phyloP scores from a whole-genome alignment of 1,140 invertebrate genomes.

The Cydia splendana region DNA sequence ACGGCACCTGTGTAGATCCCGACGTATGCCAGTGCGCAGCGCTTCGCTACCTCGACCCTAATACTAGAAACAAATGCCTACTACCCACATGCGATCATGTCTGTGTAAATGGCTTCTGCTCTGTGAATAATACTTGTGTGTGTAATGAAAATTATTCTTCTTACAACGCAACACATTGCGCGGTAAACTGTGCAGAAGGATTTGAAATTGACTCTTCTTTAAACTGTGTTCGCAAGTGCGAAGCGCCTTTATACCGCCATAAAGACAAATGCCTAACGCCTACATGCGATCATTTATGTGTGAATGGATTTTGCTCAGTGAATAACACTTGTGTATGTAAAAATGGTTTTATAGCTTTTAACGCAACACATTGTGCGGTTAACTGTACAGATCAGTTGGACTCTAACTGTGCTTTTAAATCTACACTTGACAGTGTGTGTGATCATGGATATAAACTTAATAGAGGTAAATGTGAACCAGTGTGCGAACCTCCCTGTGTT shows the following conservation, averaged over 20 bases:
- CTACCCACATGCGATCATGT: conserved; percentile 69
- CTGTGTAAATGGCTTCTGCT: conserved; percentile 77
- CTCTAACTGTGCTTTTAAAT: background rate
- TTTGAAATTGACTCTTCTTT: conserved; percentile 43
- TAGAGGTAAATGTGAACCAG: conserved; percentile 62
- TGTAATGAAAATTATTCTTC: conserved; percentile 61
- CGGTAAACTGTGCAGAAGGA: conserved; percentile 54
- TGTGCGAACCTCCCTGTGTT: conserved; percentile 68
- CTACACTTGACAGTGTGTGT: background rate
- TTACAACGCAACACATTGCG: conserved; percentile 56
- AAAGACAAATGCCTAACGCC: conserved; percentile 33
- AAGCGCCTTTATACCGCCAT: conserved; percentile 41
- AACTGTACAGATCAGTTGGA: background rate
- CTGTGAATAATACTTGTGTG: conserved; percentile 75
- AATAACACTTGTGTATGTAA: conserved; percentile 48
- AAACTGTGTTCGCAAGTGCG: conserved; percentile 70
- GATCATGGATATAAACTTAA: conserved; percentile 43
- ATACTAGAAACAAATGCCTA: conserved; percentile 62
- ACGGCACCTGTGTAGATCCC: conserved; percentile 79
- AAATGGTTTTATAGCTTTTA: conserved; percentile 34
- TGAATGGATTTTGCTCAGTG: conserved; percentile 68
- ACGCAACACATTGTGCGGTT: background rate
- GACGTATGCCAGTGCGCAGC: conserved; percentile 79
- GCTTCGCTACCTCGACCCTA: conserved; percentile 45
- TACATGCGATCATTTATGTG: conserved; percentile 64